A percentile compares a stretch with the other conserved stretches of the same genome.
phyloP scores from a whole-genome alignment of 2,888 invertebrate genomes.

The Drosophila rubida region DNA sequence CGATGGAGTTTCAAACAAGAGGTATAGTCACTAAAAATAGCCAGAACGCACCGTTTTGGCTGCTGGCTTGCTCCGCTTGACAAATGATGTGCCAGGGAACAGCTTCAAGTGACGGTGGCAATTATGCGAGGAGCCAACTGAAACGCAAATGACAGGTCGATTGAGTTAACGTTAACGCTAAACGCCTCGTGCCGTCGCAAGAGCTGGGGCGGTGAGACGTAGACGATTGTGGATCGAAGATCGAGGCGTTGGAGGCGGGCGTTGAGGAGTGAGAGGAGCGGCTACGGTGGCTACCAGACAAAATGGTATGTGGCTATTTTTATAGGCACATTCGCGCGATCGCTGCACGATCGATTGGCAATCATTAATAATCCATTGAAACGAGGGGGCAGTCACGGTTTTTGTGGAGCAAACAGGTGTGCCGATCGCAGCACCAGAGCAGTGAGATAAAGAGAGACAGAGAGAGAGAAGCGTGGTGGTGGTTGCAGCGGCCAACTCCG shows the following conservation, averaged over 20 bases:
- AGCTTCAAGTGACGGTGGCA: conserved; percentile 82
- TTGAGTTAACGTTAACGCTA: conserved; percentile 83
- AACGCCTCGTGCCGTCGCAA: conserved; percentile 63
- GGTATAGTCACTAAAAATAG: conserved; percentile 54
- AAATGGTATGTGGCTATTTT: conserved; percentile 66
- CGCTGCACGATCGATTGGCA: conserved; percentile 76
- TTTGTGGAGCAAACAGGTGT: conserved; percentile 70
- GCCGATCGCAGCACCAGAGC: conserved; percentile 26
- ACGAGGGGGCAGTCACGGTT: conserved; percentile 44
- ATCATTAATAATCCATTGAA: conserved; percentile 81
- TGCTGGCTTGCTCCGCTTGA: conserved; percentile 61
- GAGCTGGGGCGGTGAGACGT: conserved; percentile 17
- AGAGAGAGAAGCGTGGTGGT: background rate
- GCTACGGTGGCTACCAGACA: conserved; percentile 41
- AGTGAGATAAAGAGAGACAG: background rate
- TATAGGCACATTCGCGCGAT: conserved; percentile 56
- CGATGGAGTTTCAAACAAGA: conserved; percentile 16
- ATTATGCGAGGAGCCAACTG: conserved; percentile 79
- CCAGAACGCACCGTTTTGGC: conserved; percentile 34
- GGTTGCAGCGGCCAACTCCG: background rate
- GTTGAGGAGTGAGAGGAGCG: background rate
- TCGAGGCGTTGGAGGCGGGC: background rate
- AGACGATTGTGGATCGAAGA: background rate
- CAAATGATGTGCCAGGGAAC: conserved; percentile 84
- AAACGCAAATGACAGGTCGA: conserved; percentile 83